Evolutionary conservation across 2,113 vertebrate genomes (phyloP).

Genomic region (Clinocottus analis): DNA sequence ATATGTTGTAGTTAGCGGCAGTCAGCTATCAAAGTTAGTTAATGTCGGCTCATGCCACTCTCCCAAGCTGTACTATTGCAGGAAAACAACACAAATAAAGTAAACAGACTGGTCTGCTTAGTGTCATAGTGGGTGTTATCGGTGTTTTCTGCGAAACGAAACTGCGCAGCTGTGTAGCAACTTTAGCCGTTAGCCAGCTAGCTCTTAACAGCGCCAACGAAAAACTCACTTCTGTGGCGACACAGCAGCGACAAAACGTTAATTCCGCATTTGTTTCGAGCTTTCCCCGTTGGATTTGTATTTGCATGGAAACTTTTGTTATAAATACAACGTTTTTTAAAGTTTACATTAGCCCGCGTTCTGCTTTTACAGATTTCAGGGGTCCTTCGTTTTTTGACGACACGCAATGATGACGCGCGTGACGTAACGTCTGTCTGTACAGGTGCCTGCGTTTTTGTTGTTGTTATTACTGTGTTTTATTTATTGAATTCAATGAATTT

Average conservation of each 20-base stretch:
- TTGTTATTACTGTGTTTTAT: background rate
- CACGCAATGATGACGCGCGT: conserved; percentile 50
- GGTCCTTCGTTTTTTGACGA: conserved; percentile 57
- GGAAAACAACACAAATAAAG: background rate
- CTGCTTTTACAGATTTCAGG: conserved; percentile 40
- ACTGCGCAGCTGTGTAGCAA: conserved; percentile 60
- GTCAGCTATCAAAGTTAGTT: conserved; percentile 17
- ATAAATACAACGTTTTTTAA: conserved; percentile 31
- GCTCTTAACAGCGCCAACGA: conserved; percentile 56
- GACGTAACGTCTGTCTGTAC: background rate
- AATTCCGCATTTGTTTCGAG: conserved; percentile 26
- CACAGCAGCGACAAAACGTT: conserved; percentile 32
- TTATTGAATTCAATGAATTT: background rate
- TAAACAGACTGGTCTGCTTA: background rate
- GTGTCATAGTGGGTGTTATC: conserved; percentile 19
- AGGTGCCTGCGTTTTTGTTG: conserved; percentile 40
- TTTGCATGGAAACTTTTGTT: conserved; percentile 19
- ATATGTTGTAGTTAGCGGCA: conserved; percentile 38
- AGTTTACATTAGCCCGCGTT: conserved; percentile 71
- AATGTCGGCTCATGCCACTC: conserved; percentile 43
- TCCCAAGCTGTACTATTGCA: background rate
- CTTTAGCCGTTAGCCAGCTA: conserved; percentile 59
- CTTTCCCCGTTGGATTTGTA: conserved; percentile 4
- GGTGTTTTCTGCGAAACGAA: conserved; percentile 57
- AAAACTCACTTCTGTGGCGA: conserved; percentile 52